Percentiles rank a stretch among this genome's conserved stretches.
Conservation (phyloP, 1,140 invertebrate species). For the Drosophila grimshawi region DNA sequence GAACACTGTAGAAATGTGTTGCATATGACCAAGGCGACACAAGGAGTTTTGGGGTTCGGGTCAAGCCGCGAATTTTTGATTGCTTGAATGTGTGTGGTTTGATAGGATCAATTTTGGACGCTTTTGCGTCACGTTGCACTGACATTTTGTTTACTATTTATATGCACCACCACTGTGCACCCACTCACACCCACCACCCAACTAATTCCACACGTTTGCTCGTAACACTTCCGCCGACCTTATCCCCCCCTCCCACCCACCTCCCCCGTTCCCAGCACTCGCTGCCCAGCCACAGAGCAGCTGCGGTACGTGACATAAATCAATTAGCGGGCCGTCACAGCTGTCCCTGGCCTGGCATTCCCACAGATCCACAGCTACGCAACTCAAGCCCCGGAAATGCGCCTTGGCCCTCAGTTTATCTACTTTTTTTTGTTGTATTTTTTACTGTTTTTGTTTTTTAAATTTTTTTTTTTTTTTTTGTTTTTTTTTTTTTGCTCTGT, state of each 20-base stretch:
- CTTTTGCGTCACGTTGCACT: conserved; percentile 70
- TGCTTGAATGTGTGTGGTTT: neutral
- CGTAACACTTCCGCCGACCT: conserved; percentile 24
- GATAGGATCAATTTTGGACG: conserved; percentile 36
- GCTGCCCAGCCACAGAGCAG: conserved; percentile 9
- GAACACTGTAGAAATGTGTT: neutral
- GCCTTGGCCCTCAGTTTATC: conserved; percentile 46
- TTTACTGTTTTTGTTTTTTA: neutral
- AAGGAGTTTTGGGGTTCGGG: neutral
- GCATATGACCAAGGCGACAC: conserved; percentile 5
- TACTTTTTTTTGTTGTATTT: too few relatives aligned
- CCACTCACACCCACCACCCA: neutral
- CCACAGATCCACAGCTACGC: conserved; percentile 23
- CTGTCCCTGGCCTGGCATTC: conserved; percentile 51
- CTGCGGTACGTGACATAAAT: conserved; percentile 76
- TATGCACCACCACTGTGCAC: conserved; percentile 16
- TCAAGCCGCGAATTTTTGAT: neutral
- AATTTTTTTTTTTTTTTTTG: neutral
- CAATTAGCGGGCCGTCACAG: conserved; percentile 74
- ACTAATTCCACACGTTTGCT: neutral
- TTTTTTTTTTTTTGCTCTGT: neutral
- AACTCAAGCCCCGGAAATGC: conserved; percentile 62
- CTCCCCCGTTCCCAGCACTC: neutral
- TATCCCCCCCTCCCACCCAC: neutral
- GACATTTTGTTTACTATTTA: conserved; percentile 65